Evolutionary conservation across 2,797 vertebrate species (phyloP).

Genomic region (Podarcis lilfordi): DNA sequence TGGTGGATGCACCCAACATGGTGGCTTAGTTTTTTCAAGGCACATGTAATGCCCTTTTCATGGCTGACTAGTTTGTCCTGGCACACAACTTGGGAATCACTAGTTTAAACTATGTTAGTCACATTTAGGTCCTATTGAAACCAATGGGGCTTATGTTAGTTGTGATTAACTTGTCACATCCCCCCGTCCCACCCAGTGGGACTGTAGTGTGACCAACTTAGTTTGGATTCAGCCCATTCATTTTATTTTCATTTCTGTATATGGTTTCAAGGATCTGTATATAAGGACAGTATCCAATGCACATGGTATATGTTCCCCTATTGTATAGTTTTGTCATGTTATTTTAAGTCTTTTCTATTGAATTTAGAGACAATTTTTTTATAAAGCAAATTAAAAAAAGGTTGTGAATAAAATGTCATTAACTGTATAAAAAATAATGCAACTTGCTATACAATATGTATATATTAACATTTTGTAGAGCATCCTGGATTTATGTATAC

Average conservation of each 20-base stretch:
- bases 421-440: constrained; percentile 41
- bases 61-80: neutral
- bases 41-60: neutral
- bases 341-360: constrained; percentile 41
- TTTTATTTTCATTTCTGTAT: constrained; percentile 19
- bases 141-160: too few relatives aligned
- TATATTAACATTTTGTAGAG: constrained; percentile 43
- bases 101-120: neutral
- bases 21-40: neutral
- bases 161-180: too few relatives aligned
- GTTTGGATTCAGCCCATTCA: neutral
- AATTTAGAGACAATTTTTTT: constrained; percentile 56
- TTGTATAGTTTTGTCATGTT: constrained; percentile 45
- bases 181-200: too few relatives aligned
- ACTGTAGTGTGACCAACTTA: too few relatives aligned
- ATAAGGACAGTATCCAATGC: constrained; percentile 11
- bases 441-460: constrained; percentile 26
- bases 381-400: constrained; percentile 1
- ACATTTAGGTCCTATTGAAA: too few relatives aligned
- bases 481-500: constrained; percentile 36
- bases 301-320: constrained; percentile 32
- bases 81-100: neutral
- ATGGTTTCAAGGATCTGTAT: constrained; percentile 17
- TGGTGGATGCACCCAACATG: neutral
- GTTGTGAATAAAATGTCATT: constrained; percentile 31